Conservation (phyloP, 2,113 vertebrate species). For the Lasiurus cinereus region DNA sequence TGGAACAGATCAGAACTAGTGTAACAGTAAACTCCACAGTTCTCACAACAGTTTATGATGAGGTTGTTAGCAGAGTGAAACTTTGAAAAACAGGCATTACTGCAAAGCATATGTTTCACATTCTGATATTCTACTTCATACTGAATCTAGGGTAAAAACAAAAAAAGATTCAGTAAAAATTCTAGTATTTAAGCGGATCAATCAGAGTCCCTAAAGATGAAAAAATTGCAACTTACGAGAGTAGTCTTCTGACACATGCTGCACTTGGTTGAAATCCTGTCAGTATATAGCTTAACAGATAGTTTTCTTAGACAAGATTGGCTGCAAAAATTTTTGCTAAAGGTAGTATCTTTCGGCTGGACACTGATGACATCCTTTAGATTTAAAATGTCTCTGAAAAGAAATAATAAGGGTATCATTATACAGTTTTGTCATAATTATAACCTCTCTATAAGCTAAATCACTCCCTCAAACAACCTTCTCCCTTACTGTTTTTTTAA, state of each 20-base stretch:
- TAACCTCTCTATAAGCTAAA: conserved; percentile 46
- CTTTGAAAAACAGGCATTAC: conserved; percentile 92
- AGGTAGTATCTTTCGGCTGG: conserved; percentile 66
- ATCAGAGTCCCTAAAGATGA: conserved; percentile 10
- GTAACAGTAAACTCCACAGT: conserved; percentile 92
- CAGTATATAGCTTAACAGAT: conserved; percentile 83
- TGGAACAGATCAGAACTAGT: conserved; percentile 88
- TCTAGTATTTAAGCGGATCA: conserved; percentile 29
- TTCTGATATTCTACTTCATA: conserved; percentile 95
- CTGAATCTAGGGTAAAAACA: conserved; percentile 87
- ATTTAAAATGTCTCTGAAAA: conserved; percentile 80
- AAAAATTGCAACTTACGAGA: conserved; percentile 86
- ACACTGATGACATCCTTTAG: conserved; percentile 74
- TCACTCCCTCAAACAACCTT: neutral
- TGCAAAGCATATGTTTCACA: conserved; percentile 92
- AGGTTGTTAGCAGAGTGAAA: conserved; percentile 93
- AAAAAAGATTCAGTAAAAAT: neutral
- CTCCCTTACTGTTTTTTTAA: too few relatives aligned
- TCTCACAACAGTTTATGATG: conserved; percentile 92
- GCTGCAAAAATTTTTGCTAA: conserved; percentile 91
- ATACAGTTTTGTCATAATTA: neutral
- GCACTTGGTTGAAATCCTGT: conserved; percentile 91
- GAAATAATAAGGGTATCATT: conserved; percentile 59
- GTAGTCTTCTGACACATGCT: conserved; percentile 94
- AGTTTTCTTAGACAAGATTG: conserved; percentile 92